phyloP scores from a whole-genome alignment of 2,113 vertebrate species.

The Urocolius indicus region DNA sequence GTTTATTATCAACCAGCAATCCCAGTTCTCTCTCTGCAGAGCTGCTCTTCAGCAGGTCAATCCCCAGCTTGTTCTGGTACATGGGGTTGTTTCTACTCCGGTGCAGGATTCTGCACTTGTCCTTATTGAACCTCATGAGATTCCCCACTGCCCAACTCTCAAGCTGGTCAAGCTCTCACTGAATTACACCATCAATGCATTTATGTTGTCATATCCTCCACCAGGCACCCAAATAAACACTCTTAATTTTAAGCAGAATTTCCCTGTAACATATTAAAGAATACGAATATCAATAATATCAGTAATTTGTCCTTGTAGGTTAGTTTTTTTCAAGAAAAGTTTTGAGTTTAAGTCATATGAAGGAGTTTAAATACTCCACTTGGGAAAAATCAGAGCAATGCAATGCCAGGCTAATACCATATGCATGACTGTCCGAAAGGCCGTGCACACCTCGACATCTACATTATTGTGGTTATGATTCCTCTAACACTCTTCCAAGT shows the following conservation, averaged over 20 bases:
- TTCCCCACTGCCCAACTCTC: too few species aligned
- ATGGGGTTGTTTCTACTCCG: too few species aligned
- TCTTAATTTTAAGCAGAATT: background rate
- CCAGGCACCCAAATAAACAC: background rate
- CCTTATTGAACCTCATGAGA: too few species aligned
- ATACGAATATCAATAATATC: background rate
- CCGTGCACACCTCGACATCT: background rate
- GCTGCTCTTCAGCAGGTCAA: too few species aligned
- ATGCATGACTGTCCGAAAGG: background rate
- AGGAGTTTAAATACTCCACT: background rate
- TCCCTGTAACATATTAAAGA: background rate
- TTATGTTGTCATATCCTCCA: background rate
- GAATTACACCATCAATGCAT: background rate
- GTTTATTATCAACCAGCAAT: too few species aligned
- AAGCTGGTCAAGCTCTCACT: too few species aligned
- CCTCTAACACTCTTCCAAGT: background rate
- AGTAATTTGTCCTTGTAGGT: background rate
- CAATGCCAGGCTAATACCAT: background rate
- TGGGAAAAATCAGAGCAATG: background rate
- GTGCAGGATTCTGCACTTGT: too few species aligned
- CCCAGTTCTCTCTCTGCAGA: too few species aligned
- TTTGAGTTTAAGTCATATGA: background rate
- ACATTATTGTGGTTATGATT: background rate
- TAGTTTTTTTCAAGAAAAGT: background rate
- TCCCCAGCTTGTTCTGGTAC: too few species aligned